Evolutionary conservation across 2,888 invertebrate genomes (phyloP), one percentile per base, ranked within the genome.

Genomic region (Nysson spinosus): DNA sequence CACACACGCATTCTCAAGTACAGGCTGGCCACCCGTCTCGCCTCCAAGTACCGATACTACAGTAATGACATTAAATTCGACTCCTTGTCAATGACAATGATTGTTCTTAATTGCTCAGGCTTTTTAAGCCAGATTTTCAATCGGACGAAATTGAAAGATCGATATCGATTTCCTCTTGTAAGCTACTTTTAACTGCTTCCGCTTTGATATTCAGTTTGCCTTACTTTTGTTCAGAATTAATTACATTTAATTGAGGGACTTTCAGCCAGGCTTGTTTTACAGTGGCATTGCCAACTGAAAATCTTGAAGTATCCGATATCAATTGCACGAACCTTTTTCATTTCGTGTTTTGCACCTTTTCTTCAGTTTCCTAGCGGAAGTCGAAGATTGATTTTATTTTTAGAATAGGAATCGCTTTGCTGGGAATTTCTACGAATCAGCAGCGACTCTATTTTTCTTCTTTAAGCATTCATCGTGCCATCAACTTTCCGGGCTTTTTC

Each of bases 71-170:
- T 22, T 9, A 37, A 24, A 42, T 30, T 43, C 42, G 32, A 51
- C 43, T 42, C 34, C 24, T 22, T 24, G 24, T 7, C n/a, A n/a
- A 16, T 7, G 32, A 51, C 28, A 51, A 42, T 19, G 52, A 52
- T 43, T 17, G 42, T 11, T 20, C 30, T 50, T 50, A 50, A 40
- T 40, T 28, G 50, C 20, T 5, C 9, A 4, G 40, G 51, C 40
- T 35, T 42, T 28, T 32, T 16, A 35, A 42, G 16, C 51, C 22
- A 34, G n/a, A 28, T 28, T 28, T 9, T 24, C 24, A 6, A 24
- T 24, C 6, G 24, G 4, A 24, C 4, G 24, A 24, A 24, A 24
- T 24, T 24, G 4, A 4, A 5, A 24, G 6, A 6, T n/a, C n/a
- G n/a, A n/a, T n/a, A n/a, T n/a, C n/a, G n/a, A n/a, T n/a, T n/a